Percentiles rank a stretch among this genome's conserved stretches.
phyloP scores from a whole-genome alignment of 1,140 invertebrate genomes.

The Trachymyrmex septentrionalis region DNA sequence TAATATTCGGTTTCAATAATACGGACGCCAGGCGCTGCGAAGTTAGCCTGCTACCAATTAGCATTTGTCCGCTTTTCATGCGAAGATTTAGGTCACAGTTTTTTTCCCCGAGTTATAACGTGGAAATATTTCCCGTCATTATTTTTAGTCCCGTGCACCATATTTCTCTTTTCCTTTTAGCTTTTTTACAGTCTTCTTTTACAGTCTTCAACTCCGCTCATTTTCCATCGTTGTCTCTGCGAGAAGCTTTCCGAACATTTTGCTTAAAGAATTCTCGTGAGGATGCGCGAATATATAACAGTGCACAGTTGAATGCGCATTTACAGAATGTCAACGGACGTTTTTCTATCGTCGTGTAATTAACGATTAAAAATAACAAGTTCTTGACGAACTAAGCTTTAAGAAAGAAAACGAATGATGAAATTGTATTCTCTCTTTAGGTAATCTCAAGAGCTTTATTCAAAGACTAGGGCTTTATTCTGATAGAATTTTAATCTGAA shows the following conservation, averaged over 20 bases:
- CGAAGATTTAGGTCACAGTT: constrained; percentile 39
- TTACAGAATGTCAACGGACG: not conserved
- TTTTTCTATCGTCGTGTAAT: not conserved
- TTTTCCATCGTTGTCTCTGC: constrained; percentile 75
- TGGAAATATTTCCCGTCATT: constrained; percentile 67
- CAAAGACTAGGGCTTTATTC: constrained; percentile 10
- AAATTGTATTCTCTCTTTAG: constrained; percentile 20
- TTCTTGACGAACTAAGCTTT: constrained; percentile 9
- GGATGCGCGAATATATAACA: constrained; percentile 23
- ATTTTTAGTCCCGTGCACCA: constrained; percentile 15
- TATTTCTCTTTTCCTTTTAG: constrained; percentile 12
- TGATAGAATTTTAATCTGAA: constrained; percentile 26
- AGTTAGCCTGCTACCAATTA: constrained; percentile 45
- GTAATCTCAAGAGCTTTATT: constrained; percentile 12
- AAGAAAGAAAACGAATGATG: constrained; percentile 12
- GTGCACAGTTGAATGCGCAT: not conserved
- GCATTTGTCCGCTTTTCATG: constrained; percentile 6
- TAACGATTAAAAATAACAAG: constrained; percentile 28
- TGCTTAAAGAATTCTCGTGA: constrained; percentile 73
- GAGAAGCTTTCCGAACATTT: constrained; percentile 73
- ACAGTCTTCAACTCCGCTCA: constrained; percentile 44
- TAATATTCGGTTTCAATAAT: constrained; percentile 52
- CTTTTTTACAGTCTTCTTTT: constrained; percentile 57
- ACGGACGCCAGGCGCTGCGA: not conserved
- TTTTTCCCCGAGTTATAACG: constrained; percentile 4